Percentiles rank a stretch among this genome's conserved stretches.
Evolutionary conservation across 1,140 invertebrate genomes (phyloP).

Genomic region (Macrotrachela quadricornifera): DNA sequence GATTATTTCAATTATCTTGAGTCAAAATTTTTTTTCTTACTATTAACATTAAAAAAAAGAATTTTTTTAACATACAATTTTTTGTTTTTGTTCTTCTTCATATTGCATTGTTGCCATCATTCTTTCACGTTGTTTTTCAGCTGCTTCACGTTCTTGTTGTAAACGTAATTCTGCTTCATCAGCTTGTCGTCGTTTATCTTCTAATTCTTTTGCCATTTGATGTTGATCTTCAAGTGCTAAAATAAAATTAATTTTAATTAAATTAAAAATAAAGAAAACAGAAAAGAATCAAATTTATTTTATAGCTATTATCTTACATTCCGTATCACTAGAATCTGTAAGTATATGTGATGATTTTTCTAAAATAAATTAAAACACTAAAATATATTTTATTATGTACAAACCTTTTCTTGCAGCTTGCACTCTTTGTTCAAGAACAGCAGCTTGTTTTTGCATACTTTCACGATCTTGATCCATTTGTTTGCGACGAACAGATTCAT

Average conservation of each 20-base stretch:
- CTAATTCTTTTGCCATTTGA: background rate
- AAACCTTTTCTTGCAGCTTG: no score
- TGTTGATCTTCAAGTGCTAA: constrained; percentile 8
- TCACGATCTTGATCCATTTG: constrained; percentile 20
- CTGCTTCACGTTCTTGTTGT: constrained; percentile 3
- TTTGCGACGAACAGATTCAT: constrained; percentile 19
- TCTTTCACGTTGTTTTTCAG: constrained; percentile 1
- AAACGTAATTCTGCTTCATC: constrained; percentile 2
- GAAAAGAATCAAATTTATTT: no score
- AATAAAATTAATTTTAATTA: no score
- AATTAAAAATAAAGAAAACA: no score
- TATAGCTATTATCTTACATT: no score
- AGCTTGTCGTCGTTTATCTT: background rate
- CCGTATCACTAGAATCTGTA: no score
- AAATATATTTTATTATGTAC: no score
- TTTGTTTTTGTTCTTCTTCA: constrained; percentile 4
- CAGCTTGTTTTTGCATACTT: constrained; percentile 11
- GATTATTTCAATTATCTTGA: no score
- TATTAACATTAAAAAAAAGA: no score
- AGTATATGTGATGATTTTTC: no score
- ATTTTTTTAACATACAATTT: constrained; percentile 2
- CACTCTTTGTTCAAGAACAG: background rate
- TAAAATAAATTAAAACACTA: no score
- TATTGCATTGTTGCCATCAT: background rate
- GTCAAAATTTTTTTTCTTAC: no score